A percentile compares a stretch with the other conserved stretches of the same genome.
Evolutionary conservation across 2,888 invertebrate species (phyloP).

Genomic region (Melanostoma scalare): DNA sequence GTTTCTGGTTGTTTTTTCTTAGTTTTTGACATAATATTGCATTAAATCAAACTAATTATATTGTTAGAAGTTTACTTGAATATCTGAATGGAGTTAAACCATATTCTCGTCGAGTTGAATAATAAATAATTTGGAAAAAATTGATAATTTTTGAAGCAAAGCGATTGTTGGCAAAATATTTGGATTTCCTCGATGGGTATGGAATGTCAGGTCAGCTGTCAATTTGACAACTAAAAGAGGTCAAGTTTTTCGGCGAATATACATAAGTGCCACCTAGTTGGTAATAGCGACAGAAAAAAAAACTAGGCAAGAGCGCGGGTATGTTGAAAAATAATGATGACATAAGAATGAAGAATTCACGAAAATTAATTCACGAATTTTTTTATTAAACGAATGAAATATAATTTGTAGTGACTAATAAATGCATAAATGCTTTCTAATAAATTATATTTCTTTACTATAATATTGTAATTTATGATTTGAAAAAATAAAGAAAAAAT

Average conservation of each 20-base stretch:
- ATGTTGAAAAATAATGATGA: too few relatives aligned
- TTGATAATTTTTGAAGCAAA: conserved; percentile 52
- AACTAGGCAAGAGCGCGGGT: not conserved
- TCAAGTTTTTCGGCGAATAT: conserved; percentile 9
- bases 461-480: too few relatives aligned
- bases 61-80: too few relatives aligned
- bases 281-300: not conserved
- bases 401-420: too few relatives aligned
- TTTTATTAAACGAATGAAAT: too few relatives aligned
- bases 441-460: too few relatives aligned
- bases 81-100: too few relatives aligned
- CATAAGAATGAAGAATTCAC: not conserved
- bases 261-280: not conserved
- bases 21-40: conserved; percentile 53
- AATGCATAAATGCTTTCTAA: too few relatives aligned
- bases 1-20: conserved; percentile 47
- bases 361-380: too few relatives aligned
- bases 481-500: too few relatives aligned
- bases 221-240: conserved; percentile 4
- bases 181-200: conserved; percentile 29
- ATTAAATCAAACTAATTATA: not conserved
- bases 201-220: conserved; percentile 48
- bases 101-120: not conserved
- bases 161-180: conserved; percentile 39
- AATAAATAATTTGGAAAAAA: conserved; percentile 20